These are phyloP conservation scores for Coenonympha arcania DNA, from an alignment of 2,888 invertebrate genomes.

Conservation along the genomic window DNA sequence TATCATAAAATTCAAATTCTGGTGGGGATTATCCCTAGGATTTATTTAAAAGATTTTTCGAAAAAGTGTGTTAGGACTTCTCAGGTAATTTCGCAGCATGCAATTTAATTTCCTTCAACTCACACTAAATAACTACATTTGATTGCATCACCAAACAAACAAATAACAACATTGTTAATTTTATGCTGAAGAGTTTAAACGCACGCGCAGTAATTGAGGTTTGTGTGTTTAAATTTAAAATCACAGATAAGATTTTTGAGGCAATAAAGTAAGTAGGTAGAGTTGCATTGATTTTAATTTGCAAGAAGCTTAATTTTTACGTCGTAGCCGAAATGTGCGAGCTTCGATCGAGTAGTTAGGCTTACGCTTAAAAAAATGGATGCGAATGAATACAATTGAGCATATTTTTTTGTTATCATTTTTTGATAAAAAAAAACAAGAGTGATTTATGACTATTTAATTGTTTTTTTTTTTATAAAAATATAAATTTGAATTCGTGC, in stretches of 20 bases:
- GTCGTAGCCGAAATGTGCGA: neutral
- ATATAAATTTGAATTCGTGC: too few relatives aligned
- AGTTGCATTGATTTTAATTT: neutral
- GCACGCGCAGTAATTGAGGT: neutral
- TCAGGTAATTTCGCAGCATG: neutral
- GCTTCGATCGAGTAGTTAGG: constrained; percentile 15
- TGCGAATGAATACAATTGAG: neutral
- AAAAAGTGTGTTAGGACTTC: too few relatives aligned
- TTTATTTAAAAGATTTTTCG: too few relatives aligned
- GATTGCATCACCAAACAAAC: neutral
- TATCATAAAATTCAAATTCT: too few relatives aligned
- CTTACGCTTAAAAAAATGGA: constrained; percentile 3
- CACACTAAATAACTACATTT: constrained; percentile 2
- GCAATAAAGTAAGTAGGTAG: neutral
- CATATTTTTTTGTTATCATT: neutral
- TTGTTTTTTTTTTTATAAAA: too few relatives aligned
- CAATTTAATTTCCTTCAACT: constrained; percentile 11
- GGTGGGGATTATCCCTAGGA: too few relatives aligned
- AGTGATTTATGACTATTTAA: too few relatives aligned
- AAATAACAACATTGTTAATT: neutral
- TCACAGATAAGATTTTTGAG: neutral
- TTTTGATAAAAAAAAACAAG: too few relatives aligned
- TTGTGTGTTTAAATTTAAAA: neutral
- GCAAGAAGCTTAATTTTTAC: neutral
- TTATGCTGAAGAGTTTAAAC: neutral